phyloP scores from a whole-genome alignment of 2,888 invertebrate species.

The Megastigmus dorsalis region DNA sequence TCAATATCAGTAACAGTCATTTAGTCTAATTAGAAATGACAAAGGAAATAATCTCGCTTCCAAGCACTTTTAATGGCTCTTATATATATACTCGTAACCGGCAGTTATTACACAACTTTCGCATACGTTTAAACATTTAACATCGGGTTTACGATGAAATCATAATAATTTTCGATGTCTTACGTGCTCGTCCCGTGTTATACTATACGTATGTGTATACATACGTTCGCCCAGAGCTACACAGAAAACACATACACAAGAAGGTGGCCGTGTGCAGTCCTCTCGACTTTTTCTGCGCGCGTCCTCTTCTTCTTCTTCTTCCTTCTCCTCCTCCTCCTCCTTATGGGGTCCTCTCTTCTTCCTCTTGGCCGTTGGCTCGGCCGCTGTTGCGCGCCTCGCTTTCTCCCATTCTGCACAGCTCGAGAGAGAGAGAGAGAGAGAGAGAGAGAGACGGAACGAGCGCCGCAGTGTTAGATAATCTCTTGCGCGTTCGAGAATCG shows the following conservation, averaged over 20 bases:
- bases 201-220: neutral
- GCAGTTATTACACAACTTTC: no score
- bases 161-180: slow-evolving; percentile 39
- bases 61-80: no score
- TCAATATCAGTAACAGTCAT: no score
- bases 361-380: no score
- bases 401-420: slow-evolving; percentile 19
- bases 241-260: neutral
- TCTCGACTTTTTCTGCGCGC: slow-evolving; percentile 7
- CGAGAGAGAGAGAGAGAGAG: neutral
- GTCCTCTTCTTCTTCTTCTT: slow-evolving; percentile 19
- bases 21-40: no score
- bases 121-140: slow-evolving; percentile 12
- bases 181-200: no score
- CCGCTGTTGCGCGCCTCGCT: slow-evolving; percentile 25
- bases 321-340: slow-evolving; percentile 5
- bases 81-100: no score
- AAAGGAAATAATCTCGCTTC: no score
- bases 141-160: slow-evolving; percentile 26
- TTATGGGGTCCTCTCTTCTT: neutral
- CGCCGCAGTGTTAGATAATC: slow-evolving; percentile 68
- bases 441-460: no score
- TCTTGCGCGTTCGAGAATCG: slow-evolving; percentile 64
- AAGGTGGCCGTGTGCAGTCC: neutral
- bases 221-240: neutral